These are phyloP conservation scores for Cerastis leucographa DNA, from an alignment of 2,888 invertebrate genomes.

Conservation along the genomic window DNA sequence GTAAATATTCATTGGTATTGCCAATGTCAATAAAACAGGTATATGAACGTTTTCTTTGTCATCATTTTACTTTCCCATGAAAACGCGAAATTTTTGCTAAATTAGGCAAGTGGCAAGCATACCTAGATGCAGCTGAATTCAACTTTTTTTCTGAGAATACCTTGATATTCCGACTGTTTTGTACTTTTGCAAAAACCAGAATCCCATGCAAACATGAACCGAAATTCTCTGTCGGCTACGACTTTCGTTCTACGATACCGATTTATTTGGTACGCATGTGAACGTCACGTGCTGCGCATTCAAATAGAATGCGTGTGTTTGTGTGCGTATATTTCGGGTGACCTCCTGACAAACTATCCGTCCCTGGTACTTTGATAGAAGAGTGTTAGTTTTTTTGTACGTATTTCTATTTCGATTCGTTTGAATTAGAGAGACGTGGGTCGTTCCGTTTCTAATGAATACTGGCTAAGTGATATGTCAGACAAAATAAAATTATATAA, in stretches of 20 bases:
- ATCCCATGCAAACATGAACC: neutral
- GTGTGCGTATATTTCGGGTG: slow-evolving; percentile 54
- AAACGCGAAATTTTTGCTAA: neutral
- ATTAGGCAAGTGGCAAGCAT: neutral
- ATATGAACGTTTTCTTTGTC: neutral
- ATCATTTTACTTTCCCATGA: neutral
- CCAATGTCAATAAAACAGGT: no score
- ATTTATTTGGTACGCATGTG: slow-evolving; percentile 47
- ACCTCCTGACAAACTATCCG: slow-evolving; percentile 47
- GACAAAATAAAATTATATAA: neutral
- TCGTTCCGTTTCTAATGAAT: neutral
- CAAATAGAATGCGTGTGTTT: slow-evolving; percentile 55
- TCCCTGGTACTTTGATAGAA: slow-evolving; percentile 57
- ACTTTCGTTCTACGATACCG: slow-evolving; percentile 57
- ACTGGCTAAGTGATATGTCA: neutral
- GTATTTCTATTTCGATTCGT: slow-evolving; percentile 25
- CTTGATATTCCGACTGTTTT: neutral
- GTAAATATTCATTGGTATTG: neutral
- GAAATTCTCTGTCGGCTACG: slow-evolving; percentile 20
- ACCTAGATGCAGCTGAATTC: neutral
- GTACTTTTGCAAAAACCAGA: neutral
- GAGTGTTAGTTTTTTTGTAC: slow-evolving; percentile 55
- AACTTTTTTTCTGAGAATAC: neutral
- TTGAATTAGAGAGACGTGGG: neutral
- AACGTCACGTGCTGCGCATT: slow-evolving; percentile 59